A percentile compares a stretch with the other conserved stretches of the same genome.
Evolutionary conservation across 2,888 invertebrate genomes (phyloP).

Genomic region (Drosophila mettleri): DNA sequence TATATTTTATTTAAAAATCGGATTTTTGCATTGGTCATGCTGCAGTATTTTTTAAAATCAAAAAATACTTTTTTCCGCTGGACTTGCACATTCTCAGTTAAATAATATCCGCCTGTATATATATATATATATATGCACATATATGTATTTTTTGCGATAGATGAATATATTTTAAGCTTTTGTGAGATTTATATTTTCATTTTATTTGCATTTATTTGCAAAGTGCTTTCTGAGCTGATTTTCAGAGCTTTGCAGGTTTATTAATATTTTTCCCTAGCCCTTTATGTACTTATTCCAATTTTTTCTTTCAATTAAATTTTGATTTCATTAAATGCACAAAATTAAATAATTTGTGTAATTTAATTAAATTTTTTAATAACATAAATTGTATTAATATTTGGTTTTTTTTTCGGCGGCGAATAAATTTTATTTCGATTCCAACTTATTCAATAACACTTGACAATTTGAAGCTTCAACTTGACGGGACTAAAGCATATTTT

Average conservation of each 20-base stretch:
- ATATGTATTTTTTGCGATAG: not conserved
- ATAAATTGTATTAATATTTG: not conserved
- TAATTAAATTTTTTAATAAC: not conserved
- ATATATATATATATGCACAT: not conserved
- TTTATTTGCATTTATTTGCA: not conserved
- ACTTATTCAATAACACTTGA: conserved; percentile 1
- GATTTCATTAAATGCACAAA: not conserved
- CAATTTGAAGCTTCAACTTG: not conserved
- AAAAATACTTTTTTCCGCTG: conserved; percentile 7
- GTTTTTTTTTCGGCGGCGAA: not conserved
- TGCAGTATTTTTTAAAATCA: conserved; percentile 18
- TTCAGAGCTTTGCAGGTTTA: not conserved
- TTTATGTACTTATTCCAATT: not conserved
- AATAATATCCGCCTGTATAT: conserved; percentile 19
- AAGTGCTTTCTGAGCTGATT: conserved; percentile 10
- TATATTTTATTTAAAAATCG: conserved; percentile 34
- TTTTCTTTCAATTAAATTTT: not conserved
- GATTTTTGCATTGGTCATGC: conserved; percentile 18
- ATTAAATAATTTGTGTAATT: not conserved
- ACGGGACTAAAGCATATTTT: not conserved
- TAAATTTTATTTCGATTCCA: not conserved
- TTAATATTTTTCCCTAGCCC: conserved; percentile 1
- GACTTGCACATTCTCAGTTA: not conserved
- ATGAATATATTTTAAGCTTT: conserved; percentile 11
- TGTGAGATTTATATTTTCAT: not conserved